These are phyloP conservation scores for Heterocephalus glaber DNA, from an alignment of 2,113 vertebrate species.

Conservation along the genomic window DNA sequence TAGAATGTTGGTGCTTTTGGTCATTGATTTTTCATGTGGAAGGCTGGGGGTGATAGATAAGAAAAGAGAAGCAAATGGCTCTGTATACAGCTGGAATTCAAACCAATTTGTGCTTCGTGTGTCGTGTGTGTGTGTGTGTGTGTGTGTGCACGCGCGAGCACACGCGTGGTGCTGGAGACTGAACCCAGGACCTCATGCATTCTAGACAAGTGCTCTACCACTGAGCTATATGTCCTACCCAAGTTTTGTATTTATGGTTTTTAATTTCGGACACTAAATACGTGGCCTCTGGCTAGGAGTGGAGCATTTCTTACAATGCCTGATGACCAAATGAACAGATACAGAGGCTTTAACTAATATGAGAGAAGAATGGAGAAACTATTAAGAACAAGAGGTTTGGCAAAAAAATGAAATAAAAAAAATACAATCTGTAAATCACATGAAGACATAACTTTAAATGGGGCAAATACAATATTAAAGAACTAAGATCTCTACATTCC, in stretches of 20 bases:
- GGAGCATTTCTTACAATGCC: not conserved
- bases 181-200: not conserved
- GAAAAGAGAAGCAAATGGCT: not conserved
- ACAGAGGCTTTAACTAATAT: not conserved
- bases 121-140: not conserved
- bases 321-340: not conserved
- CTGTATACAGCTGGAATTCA: not conserved
- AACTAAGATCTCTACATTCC: not conserved
- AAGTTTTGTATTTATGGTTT: not conserved
- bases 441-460: not conserved
- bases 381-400: not conserved
- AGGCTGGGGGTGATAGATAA: not conserved
- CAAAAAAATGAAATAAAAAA: not conserved
- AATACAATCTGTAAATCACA: not conserved
- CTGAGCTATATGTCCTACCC: no score
- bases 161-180: not conserved
- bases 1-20: not conserved
- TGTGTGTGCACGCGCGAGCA: no score
- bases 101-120: not conserved
- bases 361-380: not conserved
- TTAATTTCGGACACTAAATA: conserved; percentile 12
- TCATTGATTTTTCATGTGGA: not conserved
- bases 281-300: not conserved
- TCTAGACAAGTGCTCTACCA: not conserved
- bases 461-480: not conserved